A percentile compares a stretch with the other conserved stretches of the same genome.
phyloP scores from a whole-genome alignment of 2,113 vertebrate genomes.

The Carollia perspicillata region DNA sequence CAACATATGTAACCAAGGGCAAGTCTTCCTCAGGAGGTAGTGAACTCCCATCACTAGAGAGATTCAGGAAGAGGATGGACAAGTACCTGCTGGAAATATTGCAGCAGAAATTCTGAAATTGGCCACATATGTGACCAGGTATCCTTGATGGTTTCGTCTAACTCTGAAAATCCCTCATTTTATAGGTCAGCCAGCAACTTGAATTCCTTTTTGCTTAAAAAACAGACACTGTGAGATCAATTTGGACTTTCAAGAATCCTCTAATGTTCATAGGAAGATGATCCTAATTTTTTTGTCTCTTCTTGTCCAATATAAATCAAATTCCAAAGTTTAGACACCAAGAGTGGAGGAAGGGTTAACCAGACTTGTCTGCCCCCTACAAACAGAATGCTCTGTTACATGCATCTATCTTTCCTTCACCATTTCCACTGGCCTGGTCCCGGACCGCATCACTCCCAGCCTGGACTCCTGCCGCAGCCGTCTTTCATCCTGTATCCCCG shows the following conservation, averaged over 20 bases:
- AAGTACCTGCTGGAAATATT: not conserved
- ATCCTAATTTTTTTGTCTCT: not conserved
- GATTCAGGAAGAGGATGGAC: not conserved
- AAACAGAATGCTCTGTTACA: not conserved
- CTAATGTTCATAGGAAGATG: not conserved
- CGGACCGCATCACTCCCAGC: not conserved
- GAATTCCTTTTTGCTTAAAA: not conserved
- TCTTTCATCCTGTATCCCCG: not conserved
- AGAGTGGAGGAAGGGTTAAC: not conserved
- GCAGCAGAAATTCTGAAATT: not conserved
- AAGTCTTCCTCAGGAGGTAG: not conserved
- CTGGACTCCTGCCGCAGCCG: not conserved
- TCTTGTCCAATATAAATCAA: not conserved
- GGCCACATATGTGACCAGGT: not conserved
- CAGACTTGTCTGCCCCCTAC: not conserved
- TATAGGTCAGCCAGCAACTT: not conserved
- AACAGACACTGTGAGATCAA: not conserved
- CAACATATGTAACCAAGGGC: not conserved
- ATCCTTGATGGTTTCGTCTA: not conserved
- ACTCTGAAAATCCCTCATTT: not conserved
- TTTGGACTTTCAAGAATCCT: conserved; percentile 19
- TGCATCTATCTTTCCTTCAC: not conserved
- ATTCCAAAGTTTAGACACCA: not conserved
- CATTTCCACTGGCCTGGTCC: not conserved
- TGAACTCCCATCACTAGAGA: not conserved